Conservation (phyloP, 2,113 vertebrate genomes). For the Lagopus muta region DNA sequence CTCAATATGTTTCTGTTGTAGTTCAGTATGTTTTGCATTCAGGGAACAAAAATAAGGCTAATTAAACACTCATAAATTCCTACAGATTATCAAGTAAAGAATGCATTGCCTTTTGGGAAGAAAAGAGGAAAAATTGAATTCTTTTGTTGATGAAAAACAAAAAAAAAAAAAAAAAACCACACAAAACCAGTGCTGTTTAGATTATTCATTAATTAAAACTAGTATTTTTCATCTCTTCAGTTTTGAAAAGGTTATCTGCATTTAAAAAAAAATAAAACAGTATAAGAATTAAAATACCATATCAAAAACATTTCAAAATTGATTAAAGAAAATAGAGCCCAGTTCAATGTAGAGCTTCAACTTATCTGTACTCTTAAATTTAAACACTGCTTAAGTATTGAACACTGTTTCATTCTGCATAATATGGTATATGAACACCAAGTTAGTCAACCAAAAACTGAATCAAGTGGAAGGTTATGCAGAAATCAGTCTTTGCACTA, state of each 20-base stretch:
- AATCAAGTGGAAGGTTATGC: not conserved
- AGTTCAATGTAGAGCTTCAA: not conserved
- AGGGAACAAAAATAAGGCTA: slow-evolving; percentile 61
- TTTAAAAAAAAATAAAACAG: not conserved
- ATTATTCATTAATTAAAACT: not conserved
- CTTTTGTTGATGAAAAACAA: slow-evolving; percentile 18
- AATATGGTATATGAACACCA: not conserved
- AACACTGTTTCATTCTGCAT: not conserved
- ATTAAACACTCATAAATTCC: slow-evolving; percentile 70
- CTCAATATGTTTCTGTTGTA: slow-evolving; percentile 56
- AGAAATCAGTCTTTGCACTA: not conserved
- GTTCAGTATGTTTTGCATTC: slow-evolving; percentile 58
- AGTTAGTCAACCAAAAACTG: not conserved
- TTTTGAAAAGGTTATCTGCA: not conserved
- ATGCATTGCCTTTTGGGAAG: not conserved
- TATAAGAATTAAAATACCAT: not conserved
- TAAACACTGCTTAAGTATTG: not conserved
- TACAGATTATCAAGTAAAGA: slow-evolving; percentile 42
- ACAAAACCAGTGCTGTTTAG: not conserved
- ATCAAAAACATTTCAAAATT: not conserved
- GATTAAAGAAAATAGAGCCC: not conserved
- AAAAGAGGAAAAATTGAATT: not conserved
- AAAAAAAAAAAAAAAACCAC: too few species aligned
- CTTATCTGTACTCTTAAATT: not conserved
- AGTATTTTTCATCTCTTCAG: slow-evolving; percentile 12